Percentiles rank a stretch among this genome's conserved stretches.
Conservation (phyloP, 2,888 invertebrate genomes). For the Dusona sp. region DNA sequence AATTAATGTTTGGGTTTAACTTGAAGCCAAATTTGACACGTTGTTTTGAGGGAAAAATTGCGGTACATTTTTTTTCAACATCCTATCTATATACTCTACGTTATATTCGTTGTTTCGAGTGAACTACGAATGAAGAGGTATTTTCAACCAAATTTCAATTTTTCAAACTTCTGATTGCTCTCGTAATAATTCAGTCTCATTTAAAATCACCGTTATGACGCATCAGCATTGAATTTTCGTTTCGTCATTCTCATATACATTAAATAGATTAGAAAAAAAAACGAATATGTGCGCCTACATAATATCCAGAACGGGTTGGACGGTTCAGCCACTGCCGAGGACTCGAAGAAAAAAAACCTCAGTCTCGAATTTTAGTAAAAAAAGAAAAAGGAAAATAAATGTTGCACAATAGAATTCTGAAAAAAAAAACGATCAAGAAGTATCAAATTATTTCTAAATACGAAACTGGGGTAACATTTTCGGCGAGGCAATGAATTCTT, state of each 20-base stretch:
- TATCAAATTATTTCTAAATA: constrained; percentile 20
- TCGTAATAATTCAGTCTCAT: constrained; percentile 18
- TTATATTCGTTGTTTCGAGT: background rate
- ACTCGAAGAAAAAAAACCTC: constrained; percentile 64
- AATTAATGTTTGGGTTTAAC: too few species aligned
- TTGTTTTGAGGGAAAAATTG: background rate
- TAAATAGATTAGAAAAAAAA: constrained; percentile 61
- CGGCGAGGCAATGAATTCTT: constrained; percentile 61
- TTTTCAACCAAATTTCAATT: background rate
- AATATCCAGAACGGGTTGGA: constrained; percentile 85
- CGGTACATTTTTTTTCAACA: background rate
- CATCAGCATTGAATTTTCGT: constrained; percentile 39
- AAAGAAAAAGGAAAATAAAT: background rate
- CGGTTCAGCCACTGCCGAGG: constrained; percentile 82
- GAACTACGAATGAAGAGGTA: background rate
- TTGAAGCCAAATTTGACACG: too few species aligned
- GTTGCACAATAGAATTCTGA: background rate
- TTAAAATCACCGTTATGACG: background rate
- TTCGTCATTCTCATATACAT: constrained; percentile 48
- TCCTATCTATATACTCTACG: background rate
- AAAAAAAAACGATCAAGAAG: background rate
- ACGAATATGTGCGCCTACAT: constrained; percentile 76
- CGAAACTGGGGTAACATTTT: constrained; percentile 66
- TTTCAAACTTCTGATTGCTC: background rate
- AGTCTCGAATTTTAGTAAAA: constrained; percentile 37